phyloP scores from a whole-genome alignment of 2,888 invertebrate genomes.

The Sinodicranocentrus sp. region DNA sequence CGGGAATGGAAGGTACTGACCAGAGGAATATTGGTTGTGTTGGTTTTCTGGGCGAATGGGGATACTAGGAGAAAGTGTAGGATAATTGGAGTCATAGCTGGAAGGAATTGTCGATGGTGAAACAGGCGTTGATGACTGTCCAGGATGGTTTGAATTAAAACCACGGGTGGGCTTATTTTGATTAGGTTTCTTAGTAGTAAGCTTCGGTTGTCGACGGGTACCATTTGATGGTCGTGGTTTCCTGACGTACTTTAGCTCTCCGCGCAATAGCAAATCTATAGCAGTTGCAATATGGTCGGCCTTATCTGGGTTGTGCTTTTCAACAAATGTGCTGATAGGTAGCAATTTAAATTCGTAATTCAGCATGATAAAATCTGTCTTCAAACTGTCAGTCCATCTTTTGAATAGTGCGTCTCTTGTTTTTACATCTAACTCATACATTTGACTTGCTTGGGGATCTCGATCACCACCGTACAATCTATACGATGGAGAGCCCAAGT shows the following conservation, averaged over 20 bases:
- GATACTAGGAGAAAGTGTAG: no score
- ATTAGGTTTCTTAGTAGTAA: no score
- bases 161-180: no score
- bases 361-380: background rate
- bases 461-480: conserved; percentile 13
- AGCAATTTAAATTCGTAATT: background rate
- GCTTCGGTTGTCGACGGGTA: no score
- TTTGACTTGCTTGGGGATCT: background rate
- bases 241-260: background rate
- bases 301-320: background rate
- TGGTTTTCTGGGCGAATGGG: no score
- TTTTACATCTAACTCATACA: background rate
- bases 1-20: no score
- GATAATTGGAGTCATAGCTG: no score
- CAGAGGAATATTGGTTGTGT: no score
- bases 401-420: background rate
- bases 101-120: no score
- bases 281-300: background rate
- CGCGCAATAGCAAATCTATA: background rate
- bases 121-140: no score
- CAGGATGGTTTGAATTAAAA: no score
- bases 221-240: no score
- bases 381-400: background rate
- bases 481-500: conserved; percentile 15
- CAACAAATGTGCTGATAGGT: background rate